Evolutionary conservation across 2,113 vertebrate species (phyloP).

Genomic region (Tychaedon coryphoeus): DNA sequence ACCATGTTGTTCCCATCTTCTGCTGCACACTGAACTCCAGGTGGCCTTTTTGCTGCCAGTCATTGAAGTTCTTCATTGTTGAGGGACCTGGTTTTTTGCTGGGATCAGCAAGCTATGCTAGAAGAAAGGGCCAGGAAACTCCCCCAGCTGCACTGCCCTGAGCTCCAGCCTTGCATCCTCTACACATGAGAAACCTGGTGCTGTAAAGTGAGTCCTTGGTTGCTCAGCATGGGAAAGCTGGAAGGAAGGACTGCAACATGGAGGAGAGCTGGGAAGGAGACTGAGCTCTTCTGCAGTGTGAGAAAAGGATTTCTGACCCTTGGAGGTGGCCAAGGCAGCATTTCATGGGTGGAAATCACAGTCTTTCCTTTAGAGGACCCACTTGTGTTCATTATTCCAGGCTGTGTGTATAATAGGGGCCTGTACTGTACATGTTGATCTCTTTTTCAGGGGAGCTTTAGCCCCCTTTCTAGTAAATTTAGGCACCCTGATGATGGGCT

Average conservation of each 20-base stretch:
- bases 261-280: neutral
- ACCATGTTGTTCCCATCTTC: neutral
- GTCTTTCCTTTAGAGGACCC: neutral
- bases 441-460: neutral
- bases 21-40: neutral
- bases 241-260: neutral
- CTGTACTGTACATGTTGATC: neutral
- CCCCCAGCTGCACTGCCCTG: neutral
- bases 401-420: rapidly evolving
- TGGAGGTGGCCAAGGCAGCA: rapidly evolving
- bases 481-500: neutral
- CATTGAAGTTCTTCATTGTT: neutral
- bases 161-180: neutral
- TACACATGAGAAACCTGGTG: neutral
- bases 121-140: neutral
- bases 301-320: neutral
- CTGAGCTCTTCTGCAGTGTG: rapidly evolving
- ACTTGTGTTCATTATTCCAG: neutral
- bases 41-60: neutral
- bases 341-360: rapidly evolving
- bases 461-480: neutral
- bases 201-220: neutral
- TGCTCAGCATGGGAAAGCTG: neutral
- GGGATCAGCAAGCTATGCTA: neutral
- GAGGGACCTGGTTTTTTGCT: neutral